Evolutionary conservation across 2,888 invertebrate species (phyloP).

Genomic region (Spodoptera littoralis): DNA sequence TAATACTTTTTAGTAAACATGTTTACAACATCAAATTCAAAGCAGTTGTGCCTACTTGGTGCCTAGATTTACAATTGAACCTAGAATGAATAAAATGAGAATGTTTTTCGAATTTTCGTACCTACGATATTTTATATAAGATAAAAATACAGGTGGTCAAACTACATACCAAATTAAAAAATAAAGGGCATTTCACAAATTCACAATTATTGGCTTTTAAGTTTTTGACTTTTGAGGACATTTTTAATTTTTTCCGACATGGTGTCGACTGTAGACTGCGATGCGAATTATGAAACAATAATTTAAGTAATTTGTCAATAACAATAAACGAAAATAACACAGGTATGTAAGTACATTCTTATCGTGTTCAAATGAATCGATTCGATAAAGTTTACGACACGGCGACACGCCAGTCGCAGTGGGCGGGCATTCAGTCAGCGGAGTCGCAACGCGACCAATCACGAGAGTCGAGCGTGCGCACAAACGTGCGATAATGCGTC

Average conservation of each 20-base stretch:
- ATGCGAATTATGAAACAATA: constrained; percentile 26
- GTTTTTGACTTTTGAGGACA: neutral
- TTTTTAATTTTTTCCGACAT: constrained; percentile 19
- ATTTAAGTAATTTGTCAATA: constrained; percentile 26
- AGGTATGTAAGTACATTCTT: constrained; percentile 21
- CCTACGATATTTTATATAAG: no score
- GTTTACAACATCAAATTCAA: no score
- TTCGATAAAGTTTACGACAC: constrained; percentile 57
- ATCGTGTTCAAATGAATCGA: constrained; percentile 54
- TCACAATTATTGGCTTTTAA: no score
- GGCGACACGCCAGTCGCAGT: constrained; percentile 67
- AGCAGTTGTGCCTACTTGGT: no score
- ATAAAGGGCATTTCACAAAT: no score
- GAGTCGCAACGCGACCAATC: constrained; percentile 64
- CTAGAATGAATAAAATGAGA: no score
- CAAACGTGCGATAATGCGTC: constrained; percentile 65
- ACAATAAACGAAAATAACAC: constrained; percentile 36
- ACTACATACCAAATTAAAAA: no score
- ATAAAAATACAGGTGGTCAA: no score
- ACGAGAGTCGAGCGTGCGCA: constrained; percentile 60
- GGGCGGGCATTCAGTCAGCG: constrained; percentile 63
- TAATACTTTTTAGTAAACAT: no score
- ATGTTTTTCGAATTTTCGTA: no score
- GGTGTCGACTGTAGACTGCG: neutral
- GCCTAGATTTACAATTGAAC: no score